Evolutionary conservation across 2,113 vertebrate species (phyloP), one percentile per base, ranked within the genome.

Genomic region (Salvelinus alpinus): DNA sequence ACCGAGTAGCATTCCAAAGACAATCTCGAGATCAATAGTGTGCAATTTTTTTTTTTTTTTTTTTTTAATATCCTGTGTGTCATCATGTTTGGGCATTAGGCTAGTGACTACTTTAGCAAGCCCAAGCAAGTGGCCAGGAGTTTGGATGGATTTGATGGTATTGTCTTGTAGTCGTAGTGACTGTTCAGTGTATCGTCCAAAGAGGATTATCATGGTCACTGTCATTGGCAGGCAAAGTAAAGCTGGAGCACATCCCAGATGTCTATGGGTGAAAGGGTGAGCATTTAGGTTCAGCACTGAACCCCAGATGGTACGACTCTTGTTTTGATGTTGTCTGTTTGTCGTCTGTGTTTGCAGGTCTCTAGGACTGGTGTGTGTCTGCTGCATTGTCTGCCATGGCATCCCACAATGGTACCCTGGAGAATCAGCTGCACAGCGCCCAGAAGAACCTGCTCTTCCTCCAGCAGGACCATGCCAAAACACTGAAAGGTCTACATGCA

Each of bases 401-500:
- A 4, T 88, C 95, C 0, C 89, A 84, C 79, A 92, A 90, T 18
- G 90, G 95, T 2, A 95, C 94, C 84, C 92, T 99, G 93, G 97
- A 99, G 91, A 99, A 98, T 86, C 97, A 99, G 92, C 88, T 99
- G 69, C 96, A 99, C 70, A 99, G 98, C 0, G 96, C 97, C 1
- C 97, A 98, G 93, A 99, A 99, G 86, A 99, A 99, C 85, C 94
- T 99, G 76, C 84, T 97, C 27, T 99, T 99, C 78, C 95, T 99
- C 8, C 98, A 99, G 91, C 94, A 96, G 71, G 96, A 99, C 59
- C 98, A 99, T 0, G 95, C 97, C 78, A 94, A 78, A 89, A 99
- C 97, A 0, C 90, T 99, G 80, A 95, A 95, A 82, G 97, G 97
- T 12, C 94, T 99, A 7, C 98, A 99, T 0, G 91, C 95, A 0